These are phyloP conservation scores for Drosophila oshimai DNA, from an alignment of 1,140 invertebrate species.

Conservation along the genomic window DNA sequence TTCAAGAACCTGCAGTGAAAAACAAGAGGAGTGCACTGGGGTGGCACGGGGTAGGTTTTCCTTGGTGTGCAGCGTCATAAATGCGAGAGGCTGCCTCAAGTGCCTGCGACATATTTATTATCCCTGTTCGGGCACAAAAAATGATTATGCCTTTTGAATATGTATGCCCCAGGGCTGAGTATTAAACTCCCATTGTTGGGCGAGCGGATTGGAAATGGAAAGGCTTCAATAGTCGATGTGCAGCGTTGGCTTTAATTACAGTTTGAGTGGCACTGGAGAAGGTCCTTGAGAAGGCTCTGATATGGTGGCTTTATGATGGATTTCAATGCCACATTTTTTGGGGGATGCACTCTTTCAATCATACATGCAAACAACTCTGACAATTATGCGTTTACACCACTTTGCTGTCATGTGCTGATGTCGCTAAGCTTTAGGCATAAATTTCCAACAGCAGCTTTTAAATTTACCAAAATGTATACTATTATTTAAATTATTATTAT, in stretches of 20 bases:
- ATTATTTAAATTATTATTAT: too few relatives aligned
- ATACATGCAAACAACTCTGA: neutral
- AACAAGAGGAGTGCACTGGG: neutral
- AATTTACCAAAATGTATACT: too few relatives aligned
- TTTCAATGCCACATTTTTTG: neutral
- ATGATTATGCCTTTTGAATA: constrained; percentile 37
- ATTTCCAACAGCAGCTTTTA: too few relatives aligned
- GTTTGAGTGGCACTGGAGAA: constrained; percentile 43
- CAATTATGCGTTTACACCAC: neutral
- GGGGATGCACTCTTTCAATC: constrained; percentile 4
- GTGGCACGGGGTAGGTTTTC: constrained; percentile 9
- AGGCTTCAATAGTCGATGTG: constrained; percentile 17
- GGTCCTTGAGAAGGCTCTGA: constrained; percentile 10
- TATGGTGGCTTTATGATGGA: neutral
- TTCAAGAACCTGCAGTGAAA: constrained; percentile 53
- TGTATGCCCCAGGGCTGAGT: constrained; percentile 44
- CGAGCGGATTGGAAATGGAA: neutral
- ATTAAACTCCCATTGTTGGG: constrained; percentile 55
- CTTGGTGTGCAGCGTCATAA: constrained; percentile 39
- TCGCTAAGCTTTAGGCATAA: too few relatives aligned
- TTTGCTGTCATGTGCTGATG: neutral
- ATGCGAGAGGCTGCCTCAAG: constrained; percentile 62
- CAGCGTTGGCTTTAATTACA: constrained; percentile 57
- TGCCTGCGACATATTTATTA: constrained; percentile 75
- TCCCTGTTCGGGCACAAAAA: constrained; percentile 45